These are phyloP conservation scores for Agonopterix alstromeriana DNA, from an alignment of 2,888 invertebrate genomes.

Conservation along the genomic window DNA sequence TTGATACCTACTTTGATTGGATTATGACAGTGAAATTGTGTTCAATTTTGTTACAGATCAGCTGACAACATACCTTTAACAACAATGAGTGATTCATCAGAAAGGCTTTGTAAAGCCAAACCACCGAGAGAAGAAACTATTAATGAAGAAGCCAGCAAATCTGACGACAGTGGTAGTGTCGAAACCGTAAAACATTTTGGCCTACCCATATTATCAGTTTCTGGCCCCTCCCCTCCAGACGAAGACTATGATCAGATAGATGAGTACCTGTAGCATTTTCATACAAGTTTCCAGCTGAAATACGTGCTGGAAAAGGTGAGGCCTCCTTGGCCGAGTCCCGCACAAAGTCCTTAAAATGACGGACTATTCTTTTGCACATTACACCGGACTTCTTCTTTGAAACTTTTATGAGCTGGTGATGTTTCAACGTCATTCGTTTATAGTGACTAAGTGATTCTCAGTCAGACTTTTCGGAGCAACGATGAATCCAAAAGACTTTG, in stretches of 20 bases:
- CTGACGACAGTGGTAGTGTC: conserved; percentile 65
- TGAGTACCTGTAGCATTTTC: conserved; percentile 79
- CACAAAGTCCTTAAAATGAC: conserved; percentile 55
- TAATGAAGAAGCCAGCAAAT: conserved; percentile 62
- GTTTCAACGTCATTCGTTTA: conserved; percentile 20
- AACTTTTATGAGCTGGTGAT: conserved; percentile 24
- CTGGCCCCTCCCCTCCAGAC: conserved; percentile 87
- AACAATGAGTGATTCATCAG: conserved; percentile 66
- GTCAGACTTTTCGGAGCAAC: conserved; percentile 27
- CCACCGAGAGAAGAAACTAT: conserved; percentile 62
- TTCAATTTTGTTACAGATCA: conserved; percentile 39
- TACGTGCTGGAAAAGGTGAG: conserved; percentile 68
- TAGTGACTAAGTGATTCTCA: conserved; percentile 14
- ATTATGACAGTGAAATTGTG: no score
- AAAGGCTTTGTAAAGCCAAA: conserved; percentile 66
- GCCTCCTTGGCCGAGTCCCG: conserved; percentile 62
- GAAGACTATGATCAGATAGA: conserved; percentile 80
- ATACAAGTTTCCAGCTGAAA: conserved; percentile 69
- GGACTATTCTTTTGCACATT: conserved; percentile 27
- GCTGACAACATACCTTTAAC: conserved; percentile 69
- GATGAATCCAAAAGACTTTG: conserved; percentile 46
- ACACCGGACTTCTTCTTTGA: conserved; percentile 31
- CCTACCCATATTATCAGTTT: conserved; percentile 85
- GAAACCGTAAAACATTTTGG: conserved; percentile 80
- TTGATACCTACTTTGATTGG: no score